Evolutionary conservation across 1,140 invertebrate genomes (phyloP), one percentile per base, ranked within the genome.

Genomic region (Macrosteles quadrilineatus): DNA sequence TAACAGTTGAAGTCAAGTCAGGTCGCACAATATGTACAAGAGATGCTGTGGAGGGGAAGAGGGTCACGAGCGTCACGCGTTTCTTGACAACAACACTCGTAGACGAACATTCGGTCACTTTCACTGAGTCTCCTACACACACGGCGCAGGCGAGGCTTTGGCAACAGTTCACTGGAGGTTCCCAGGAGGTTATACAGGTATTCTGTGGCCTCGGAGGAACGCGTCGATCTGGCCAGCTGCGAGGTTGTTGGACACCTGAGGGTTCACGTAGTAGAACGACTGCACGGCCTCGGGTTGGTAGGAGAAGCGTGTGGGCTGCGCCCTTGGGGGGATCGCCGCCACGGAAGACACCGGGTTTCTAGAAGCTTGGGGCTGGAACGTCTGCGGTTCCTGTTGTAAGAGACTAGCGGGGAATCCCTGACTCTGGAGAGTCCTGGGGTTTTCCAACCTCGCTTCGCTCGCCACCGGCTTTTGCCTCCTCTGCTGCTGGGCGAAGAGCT

Each of bases 121-220:
- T 36, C 32, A 36, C 32, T 36, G 32, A 36, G 32, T 36, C 32
- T 36, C 32, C 32, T 36, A 14, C 32, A 36, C n/a, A n/a, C 32
- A 6, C 32, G 32, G 32, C 32, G 32, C 32, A 36, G 32, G 32
- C 32, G 32, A 14, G 27, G 55, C 55, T 59, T 59, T 59, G 55
- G 55, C 55, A 59, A 59, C 47, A 19, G n/a, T 17, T 50, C 47
- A 21, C 21, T 23, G 55, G 25, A 3, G 55, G 23, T 25, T 25
- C 6, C 17, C 47, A 23, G 47, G 47, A 19, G 71, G 68, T 79
- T 86, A 88, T 78, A 87, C 87, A 73, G 85, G 83, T 74, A 88
- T 85, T 76, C 87, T 87, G 76, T 90, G 87, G 43, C 88, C 88
- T 78, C 90, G 84, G 45, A 93, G 85, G 81, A 92, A 93, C 40